Evolutionary conservation across 2,888 invertebrate species (phyloP).

Genomic region (Hoplodrina ambigua): DNA sequence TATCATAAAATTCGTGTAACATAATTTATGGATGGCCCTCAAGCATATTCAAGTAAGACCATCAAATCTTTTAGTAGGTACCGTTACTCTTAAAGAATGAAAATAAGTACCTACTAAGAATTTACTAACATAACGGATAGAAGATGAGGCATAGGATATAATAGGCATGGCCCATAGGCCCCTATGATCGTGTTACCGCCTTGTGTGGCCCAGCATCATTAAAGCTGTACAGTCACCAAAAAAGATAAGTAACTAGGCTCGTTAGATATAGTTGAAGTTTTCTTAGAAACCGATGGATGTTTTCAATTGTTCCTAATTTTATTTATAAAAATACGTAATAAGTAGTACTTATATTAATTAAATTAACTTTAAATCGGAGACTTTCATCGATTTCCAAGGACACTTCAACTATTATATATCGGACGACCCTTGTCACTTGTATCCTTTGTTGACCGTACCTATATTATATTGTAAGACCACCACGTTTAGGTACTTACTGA

Average conservation of each 20-base stretch:
- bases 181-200: slow-evolving; percentile 55
- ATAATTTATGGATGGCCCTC: not conserved
- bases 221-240: not conserved
- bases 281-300: too few species aligned
- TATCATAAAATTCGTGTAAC: too few species aligned
- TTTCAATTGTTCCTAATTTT: too few species aligned
- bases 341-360: too few species aligned
- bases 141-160: not conserved
- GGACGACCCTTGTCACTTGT: too few species aligned
- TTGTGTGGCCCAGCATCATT: slow-evolving; percentile 55
- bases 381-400: too few species aligned
- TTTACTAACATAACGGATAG: slow-evolving; percentile 1
- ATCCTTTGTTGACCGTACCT: too few species aligned
- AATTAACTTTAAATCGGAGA: too few species aligned
- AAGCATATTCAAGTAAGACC: not conserved
- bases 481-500: slow-evolving; percentile 2
- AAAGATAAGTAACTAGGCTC: too few species aligned
- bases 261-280: too few species aligned
- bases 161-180: slow-evolving; percentile 24
- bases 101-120: not conserved
- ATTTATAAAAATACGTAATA: too few species aligned
- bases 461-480: slow-evolving; percentile 31
- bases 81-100: not conserved
- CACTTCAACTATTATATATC: too few species aligned
- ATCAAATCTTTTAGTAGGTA: slow-evolving; percentile 15